Evolutionary conservation across 30 jellyfish, hydroid and myxozoan genomes (phyloP), one percentile per base, ranked within the genome.

Genomic region (Sanderia malayensis): DNA sequence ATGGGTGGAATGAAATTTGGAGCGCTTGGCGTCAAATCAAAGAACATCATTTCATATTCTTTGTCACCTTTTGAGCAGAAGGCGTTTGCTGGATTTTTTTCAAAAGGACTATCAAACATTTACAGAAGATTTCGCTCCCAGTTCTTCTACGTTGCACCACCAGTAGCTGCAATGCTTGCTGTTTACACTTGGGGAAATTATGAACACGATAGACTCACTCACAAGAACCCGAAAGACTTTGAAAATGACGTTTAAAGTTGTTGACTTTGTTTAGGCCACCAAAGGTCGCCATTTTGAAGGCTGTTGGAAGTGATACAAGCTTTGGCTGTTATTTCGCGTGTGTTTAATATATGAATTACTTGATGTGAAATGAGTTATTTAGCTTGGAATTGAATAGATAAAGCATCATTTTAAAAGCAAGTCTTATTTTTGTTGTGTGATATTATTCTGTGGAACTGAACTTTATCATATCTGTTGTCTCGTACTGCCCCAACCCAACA

Each of bases 1-100:
- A 82, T 88, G 97, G 95, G 92, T n/a, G 95, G 93, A 21, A 71
- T 84, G 34, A 68, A 65, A 45, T 92, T 83, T 68, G 98, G 98
- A 19, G 58, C 84, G 22, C 95, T 92, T 22, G 89, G 89, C 15
- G 57, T 67, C 26, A 92, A 85, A 72, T 77, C 88, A 44, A 92
- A 85, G 81, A 92, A 92, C 81, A 91, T 92, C 22, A 61, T 92
- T 11, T 70, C 94, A 4, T 92, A 92, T 57, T 83, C 96, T 28
- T 57, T 92, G 74, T 92, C 98, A 33, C 98, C 98, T 27, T 92
- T 92, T 68, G 98, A 92, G 83, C 98, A 92, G 60, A 69, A 82
- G 61, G 98, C 98, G 8, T 92, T 92, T 57, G 98, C 96, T 26
- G 98, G 98, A 22, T 92, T 92, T 53, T 92, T 92, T 41, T 81